These are phyloP conservation scores for Balearica regulorum DNA, from an alignment of 2,797 vertebrate species.

Conservation along the genomic window DNA sequence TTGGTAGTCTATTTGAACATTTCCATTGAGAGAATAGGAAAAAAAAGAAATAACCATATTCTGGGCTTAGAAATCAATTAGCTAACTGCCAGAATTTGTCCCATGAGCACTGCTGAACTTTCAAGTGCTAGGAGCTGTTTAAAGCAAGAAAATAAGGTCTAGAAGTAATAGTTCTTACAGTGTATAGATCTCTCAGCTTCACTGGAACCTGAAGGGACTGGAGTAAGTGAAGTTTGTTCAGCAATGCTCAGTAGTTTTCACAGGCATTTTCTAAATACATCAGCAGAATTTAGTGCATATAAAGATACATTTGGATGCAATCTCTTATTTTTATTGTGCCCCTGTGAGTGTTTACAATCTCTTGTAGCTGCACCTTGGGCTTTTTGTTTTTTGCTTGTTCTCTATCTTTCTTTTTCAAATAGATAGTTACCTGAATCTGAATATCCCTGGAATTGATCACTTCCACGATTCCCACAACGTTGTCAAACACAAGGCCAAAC, in stretches of 20 bases:
- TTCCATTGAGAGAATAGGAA: neutral
- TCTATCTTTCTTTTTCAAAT: neutral
- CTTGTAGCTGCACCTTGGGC: neutral
- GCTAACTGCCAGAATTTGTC: neutral
- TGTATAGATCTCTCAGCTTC: neutral
- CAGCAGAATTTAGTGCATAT: neutral
- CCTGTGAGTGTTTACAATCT: neutral
- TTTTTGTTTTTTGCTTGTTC: neutral
- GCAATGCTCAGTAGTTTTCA: neutral
- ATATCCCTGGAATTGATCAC: conserved; percentile 94
- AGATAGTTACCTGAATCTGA: conserved; percentile 87
- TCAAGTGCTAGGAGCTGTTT: neutral
- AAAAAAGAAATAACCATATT: neutral
- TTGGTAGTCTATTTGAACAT: neutral
- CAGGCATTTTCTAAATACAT: neutral
- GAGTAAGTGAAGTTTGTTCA: neutral
- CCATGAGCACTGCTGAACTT: neutral
- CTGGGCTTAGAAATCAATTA: neutral
- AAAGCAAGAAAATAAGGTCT: neutral
- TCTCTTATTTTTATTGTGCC: neutral
- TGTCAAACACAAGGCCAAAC: conserved; percentile 94
- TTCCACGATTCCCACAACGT: conserved; percentile 95
- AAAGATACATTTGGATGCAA: neutral
- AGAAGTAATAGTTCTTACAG: neutral
- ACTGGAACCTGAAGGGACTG: neutral